Percentiles rank a stretch among this genome's conserved stretches.
Conservation (phyloP, 2,888 invertebrate species). For the Rhamnusium bicolor region DNA sequence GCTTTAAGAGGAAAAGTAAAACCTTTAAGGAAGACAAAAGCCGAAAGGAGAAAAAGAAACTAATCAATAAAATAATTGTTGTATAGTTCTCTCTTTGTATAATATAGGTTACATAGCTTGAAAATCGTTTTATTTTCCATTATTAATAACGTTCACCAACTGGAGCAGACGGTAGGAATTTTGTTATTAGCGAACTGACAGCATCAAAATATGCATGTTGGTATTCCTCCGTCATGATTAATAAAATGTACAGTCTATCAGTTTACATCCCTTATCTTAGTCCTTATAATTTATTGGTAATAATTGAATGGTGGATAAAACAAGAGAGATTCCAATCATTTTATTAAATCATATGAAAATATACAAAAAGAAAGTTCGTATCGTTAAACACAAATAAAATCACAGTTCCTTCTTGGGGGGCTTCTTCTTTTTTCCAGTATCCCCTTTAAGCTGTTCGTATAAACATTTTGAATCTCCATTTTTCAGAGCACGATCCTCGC, state of each 20-base stretch:
- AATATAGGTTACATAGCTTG: conserved; percentile 7
- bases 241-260: too few relatives aligned
- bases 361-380: not conserved
- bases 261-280: too few relatives aligned
- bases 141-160: too few relatives aligned
- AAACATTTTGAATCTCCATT: conserved; percentile 81
- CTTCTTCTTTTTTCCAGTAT: conserved; percentile 59
- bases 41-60: conserved; percentile 40
- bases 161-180: too few relatives aligned
- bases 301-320: not conserved
- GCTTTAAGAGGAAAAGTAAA: conserved; percentile 84
- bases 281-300: too few relatives aligned
- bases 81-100: not conserved
- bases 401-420: conserved; percentile 57
- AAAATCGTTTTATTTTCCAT: not conserved
- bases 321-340: not conserved
- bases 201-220: too few relatives aligned
- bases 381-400: conserved; percentile 28
- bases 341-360: not conserved
- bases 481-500: conserved; percentile 82
- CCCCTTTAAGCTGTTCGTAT: conserved; percentile 73
- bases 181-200: too few relatives aligned
- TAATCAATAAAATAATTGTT: not conserved
- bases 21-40: conserved; percentile 63
- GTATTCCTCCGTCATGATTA: too few relatives aligned